These are phyloP conservation scores for Vannuccia rotundouncinata DNA, from an alignment of 2,888 invertebrate species.

Conservation along the genomic window DNA sequence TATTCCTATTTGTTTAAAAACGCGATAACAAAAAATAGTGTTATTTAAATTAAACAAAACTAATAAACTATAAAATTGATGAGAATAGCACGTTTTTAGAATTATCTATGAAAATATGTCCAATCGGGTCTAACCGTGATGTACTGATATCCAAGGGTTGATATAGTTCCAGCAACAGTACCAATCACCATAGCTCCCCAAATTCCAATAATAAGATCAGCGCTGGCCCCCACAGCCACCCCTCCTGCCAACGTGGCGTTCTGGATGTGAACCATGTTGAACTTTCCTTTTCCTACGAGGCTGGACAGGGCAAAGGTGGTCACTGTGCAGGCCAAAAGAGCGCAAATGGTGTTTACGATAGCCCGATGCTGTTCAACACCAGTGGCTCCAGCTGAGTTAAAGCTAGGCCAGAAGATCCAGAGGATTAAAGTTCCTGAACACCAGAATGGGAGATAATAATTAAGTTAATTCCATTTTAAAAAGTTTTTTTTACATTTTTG, in stretches of 20 bases:
- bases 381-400: slow-evolving; percentile 71
- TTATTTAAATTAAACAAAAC: not conserved
- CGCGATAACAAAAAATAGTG: not conserved
- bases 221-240: slow-evolving; percentile 81
- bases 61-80: not conserved
- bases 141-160: slow-evolving; percentile 71
- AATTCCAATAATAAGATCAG: slow-evolving; percentile 71
- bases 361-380: slow-evolving; percentile 74
- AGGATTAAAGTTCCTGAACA: slow-evolving; percentile 76
- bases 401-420: slow-evolving; percentile 95
- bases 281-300: slow-evolving; percentile 59
- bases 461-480: too few relatives aligned
- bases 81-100: not conserved
- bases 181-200: slow-evolving; percentile 77
- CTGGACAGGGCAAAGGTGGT: slow-evolving; percentile 76
- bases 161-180: slow-evolving; percentile 69
- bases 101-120: not conserved
- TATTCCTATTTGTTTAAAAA: too few relatives aligned
- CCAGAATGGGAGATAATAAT: too few relatives aligned
- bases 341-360: slow-evolving; percentile 83
- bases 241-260: slow-evolving; percentile 88
- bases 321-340: slow-evolving; percentile 74
- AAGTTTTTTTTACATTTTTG: too few relatives aligned
- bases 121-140: slow-evolving; percentile 44
- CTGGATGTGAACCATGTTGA: slow-evolving; percentile 69